These are phyloP conservation scores for mouse (Mus musculus) DNA, from an alignment of 2,113 vertebrate species.

Conservation along the genomic window GRCm39 chr16:50550001-50550500, in stretches of 20 bases:
- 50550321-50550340: neutral
- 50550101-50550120: neutral
- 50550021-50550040: neutral
- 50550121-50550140: neutral
- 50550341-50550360: neutral
- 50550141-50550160: conserved; percentile 35
- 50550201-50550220: conserved; percentile 40
- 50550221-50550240: conserved; percentile 8
- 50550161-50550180: neutral
- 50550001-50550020: neutral
- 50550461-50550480: neutral
- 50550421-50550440: neutral
- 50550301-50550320: conserved; percentile 6
- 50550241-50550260: neutral
- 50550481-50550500: neutral
- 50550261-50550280: conserved; percentile 16
- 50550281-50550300: neutral
- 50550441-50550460: neutral
- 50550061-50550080: neutral
- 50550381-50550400: neutral
- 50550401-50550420: neutral
- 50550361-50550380: conserved; percentile 2
- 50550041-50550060: neutral
- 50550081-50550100: neutral
- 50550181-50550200: neutral